These are phyloP conservation scores for Stenurella melanura DNA, from an alignment of 2,888 invertebrate species.

Conservation along the genomic window DNA sequence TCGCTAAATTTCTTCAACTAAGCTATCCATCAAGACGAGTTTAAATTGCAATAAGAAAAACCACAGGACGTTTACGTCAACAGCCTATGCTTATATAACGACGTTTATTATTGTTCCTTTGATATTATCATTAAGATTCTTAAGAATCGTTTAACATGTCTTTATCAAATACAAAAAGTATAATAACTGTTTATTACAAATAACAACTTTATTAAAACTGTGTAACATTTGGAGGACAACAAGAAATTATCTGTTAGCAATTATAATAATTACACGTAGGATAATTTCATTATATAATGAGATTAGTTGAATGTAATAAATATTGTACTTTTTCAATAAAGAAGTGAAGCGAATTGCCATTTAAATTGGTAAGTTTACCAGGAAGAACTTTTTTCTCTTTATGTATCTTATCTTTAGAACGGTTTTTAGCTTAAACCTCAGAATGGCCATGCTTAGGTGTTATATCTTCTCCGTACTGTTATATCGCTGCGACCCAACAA, in stretches of 20 bases:
- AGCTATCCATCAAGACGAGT: neutral
- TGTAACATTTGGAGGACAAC: neutral
- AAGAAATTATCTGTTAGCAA: neutral
- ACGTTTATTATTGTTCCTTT: neutral
- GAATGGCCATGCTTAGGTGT: too few species aligned
- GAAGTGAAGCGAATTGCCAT: neutral
- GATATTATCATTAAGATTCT: neutral
- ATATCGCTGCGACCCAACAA: too few species aligned
- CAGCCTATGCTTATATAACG: neutral
- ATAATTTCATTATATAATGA: neutral
- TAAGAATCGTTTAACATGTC: neutral
- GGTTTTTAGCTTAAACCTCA: too few species aligned
- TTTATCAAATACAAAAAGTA: neutral
- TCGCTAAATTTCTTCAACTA: neutral
- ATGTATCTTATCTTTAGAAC: too few species aligned
- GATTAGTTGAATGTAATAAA: neutral
- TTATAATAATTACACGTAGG: neutral
- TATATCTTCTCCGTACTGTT: too few species aligned
- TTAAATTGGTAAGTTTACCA: neutral
- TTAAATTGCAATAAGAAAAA: neutral
- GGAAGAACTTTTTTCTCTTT: too few species aligned
- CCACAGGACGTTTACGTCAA: neutral
- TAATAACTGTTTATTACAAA: neutral
- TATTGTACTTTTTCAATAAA: neutral
- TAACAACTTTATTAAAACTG: conserved; percentile 4